These are phyloP conservation scores for Pachypsylla venusta DNA, from an alignment of 1,140 invertebrate genomes.

Conservation along the genomic window DNA sequence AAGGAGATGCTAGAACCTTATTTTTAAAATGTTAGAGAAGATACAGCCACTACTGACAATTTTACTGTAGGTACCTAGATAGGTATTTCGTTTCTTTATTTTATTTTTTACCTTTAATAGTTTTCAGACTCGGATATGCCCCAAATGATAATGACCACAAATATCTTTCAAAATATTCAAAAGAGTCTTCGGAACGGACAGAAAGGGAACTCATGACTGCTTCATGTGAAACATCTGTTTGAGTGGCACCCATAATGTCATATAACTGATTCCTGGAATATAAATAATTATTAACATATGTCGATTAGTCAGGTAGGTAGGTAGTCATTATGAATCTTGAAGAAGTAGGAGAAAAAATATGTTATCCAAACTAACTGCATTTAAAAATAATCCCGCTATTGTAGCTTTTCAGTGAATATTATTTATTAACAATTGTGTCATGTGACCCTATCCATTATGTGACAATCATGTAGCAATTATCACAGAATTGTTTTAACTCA, in stretches of 20 bases:
- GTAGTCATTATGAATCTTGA: background rate
- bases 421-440: background rate
- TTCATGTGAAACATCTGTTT: conserved; percentile 46
- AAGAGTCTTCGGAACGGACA: conserved; percentile 37
- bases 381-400: background rate
- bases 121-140: conserved; percentile 37
- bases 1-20: background rate
- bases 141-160: conserved; percentile 52
- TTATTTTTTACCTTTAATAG: conserved; percentile 37
- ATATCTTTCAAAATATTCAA: conserved; percentile 51
- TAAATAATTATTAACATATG: background rate
- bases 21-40: background rate
- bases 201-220: conserved; percentile 47
- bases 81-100: background rate
- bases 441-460: background rate
- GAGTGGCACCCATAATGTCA: conserved; percentile 51
- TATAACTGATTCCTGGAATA: conserved; percentile 42
- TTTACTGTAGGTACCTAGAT: background rate
- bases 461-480: too few species aligned
- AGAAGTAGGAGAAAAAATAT: background rate
- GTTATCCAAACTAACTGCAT: background rate
- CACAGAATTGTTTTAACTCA: too few species aligned
- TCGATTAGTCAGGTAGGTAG: background rate
- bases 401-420: background rate
- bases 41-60: background rate